A percentile compares a stretch with the other conserved stretches of the same genome.
These are phyloP conservation scores for Drosophila baimaii DNA, from an alignment of 1,140 invertebrate species.

Conservation along the genomic window DNA sequence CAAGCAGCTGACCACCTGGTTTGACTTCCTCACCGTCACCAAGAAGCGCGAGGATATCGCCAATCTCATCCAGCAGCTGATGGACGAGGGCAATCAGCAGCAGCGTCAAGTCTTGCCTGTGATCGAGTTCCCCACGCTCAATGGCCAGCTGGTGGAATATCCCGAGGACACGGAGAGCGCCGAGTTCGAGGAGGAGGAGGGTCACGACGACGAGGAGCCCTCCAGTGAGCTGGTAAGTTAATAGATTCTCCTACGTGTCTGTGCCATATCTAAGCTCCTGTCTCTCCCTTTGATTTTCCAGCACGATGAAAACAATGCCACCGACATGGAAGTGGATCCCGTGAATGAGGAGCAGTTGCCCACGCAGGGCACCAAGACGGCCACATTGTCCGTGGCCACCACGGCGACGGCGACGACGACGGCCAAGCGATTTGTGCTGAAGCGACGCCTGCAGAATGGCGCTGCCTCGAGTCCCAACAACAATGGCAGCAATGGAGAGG, in stretches of 20 bases:
- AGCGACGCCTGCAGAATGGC: constrained; percentile 70
- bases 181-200: constrained; percentile 83
- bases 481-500: constrained; percentile 32
- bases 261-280: too few species aligned
- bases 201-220: constrained; percentile 68
- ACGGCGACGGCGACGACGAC: constrained; percentile 36
- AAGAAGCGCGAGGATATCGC: constrained; percentile 92
- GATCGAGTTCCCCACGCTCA: constrained; percentile 87
- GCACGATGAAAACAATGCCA: constrained; percentile 63
- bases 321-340: constrained; percentile 73
- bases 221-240: constrained; percentile 54
- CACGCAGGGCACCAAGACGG: constrained; percentile 8
- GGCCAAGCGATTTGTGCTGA: constrained; percentile 65
- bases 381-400: constrained; percentile 21
- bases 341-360: constrained; percentile 55
- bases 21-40: constrained; percentile 90
- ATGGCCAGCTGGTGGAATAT: constrained; percentile 85
- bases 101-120: constrained; percentile 87
- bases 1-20: constrained; percentile 90
- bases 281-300: background rate
- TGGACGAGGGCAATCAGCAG: constrained; percentile 86
- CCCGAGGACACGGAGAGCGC: constrained; percentile 75
- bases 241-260: too few species aligned
- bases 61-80: constrained; percentile 89
- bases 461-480: constrained; percentile 31